Base-by-base conservation (phyloP, 35 echinoderm and acorn worm species). In the Lytechinus variegatus region DNA sequence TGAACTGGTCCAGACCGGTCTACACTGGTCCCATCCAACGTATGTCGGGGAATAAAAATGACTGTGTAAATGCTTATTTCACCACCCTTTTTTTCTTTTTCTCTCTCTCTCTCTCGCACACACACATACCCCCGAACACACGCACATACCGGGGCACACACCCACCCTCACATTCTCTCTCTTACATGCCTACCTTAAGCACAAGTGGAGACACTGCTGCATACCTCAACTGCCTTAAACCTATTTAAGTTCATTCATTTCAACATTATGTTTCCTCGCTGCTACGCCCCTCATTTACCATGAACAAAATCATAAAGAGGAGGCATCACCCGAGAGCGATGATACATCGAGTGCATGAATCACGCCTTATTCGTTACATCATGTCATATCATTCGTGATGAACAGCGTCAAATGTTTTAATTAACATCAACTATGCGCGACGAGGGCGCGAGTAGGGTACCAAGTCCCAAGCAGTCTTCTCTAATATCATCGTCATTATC, bases 381-480 rank as follows among this genome's bases (percentile, higher is more conserved):
- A 79, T 79, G 66, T 79, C 66, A 79, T 79, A 79, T 79, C 66
- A 79, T 27, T 16, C 16, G n/a, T n/a, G 66, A 79, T 16, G 66
- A 24, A 24, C 66, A 0, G 66, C 66, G 66, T 79, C 66, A 79
- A 79, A 79, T 79, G 66, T 79, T 79, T 79, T 24, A 79, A 79
- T 79, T 79, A 79, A 79, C 66, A 79, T 79, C 66, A 79, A 79
- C 66, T 79, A 79, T 79, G 66, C n/a, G 16, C 21, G 66, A 79
- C 19, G 16, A 24, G 66, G 66, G 66, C 16, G 66, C 19, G 66
- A 79, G 66, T 16, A 79, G 66, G 66, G 66, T 5, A n/a, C 19
- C 66, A 44, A 44, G 33, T 44, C 33, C 33, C 33, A 44, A 44
- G 33, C 2, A 0, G 33, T 44, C 33, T 44, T 44, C 33, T 24